These are phyloP conservation scores for Lasaia peninsularis DNA, from an alignment of 1,140 invertebrate species.

Conservation along the genomic window DNA sequence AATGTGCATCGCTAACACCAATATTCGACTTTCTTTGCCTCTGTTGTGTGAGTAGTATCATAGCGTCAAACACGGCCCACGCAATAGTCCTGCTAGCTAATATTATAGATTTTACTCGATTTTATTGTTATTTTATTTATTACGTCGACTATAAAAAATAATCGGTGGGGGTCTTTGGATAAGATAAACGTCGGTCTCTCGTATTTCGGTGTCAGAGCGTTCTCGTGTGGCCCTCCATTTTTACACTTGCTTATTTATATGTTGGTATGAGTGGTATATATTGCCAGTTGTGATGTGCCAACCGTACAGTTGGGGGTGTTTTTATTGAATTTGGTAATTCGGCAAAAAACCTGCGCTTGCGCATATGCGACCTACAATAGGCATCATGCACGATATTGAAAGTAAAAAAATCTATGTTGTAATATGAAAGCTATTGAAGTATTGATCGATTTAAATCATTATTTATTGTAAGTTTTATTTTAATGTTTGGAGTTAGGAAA, in stretches of 20 bases:
- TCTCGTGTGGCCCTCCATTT: neutral
- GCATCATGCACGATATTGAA: neutral
- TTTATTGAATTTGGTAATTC: conserved; percentile 49
- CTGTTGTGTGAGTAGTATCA: conserved; percentile 32
- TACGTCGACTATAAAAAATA: conserved; percentile 15
- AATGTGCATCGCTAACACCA: conserved; percentile 34
- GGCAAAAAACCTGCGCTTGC: conserved; percentile 37
- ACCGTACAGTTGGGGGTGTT: conserved; percentile 13
- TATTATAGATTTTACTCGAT: conserved; percentile 21
- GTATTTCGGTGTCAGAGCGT: neutral
- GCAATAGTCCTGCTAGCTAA: conserved; percentile 46
- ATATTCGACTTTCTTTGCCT: conserved; percentile 38
- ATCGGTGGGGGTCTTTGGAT: conserved; percentile 1
- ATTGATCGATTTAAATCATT: neutral
- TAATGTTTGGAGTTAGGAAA: neutral
- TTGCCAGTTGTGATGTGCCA: conserved; percentile 32
- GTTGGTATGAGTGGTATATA: conserved; percentile 12
- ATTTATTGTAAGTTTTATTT: neutral
- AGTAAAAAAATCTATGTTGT: neutral
- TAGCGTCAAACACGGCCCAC: conserved; percentile 29
- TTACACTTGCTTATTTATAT: conserved; percentile 9
- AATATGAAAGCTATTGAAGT: neutral
- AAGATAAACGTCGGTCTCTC: neutral
- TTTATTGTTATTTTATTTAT: conserved; percentile 21
- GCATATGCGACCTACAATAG: neutral